Base-by-base conservation (phyloP, 1,140 invertebrate species). In the Lepidurus apus region DNA sequence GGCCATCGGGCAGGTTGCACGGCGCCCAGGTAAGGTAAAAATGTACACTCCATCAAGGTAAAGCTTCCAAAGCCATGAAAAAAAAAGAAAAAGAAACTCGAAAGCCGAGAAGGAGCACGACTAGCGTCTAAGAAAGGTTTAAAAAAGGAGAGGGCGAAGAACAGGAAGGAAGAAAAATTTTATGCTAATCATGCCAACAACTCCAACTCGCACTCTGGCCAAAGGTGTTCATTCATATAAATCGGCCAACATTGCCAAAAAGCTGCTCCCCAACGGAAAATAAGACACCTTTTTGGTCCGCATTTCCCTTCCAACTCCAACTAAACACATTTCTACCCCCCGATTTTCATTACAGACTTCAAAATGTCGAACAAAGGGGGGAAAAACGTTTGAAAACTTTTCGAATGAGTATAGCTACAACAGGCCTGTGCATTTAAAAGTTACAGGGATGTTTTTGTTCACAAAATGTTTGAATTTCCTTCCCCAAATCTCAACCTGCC, bases 151-250 rank as follows among this genome's bases (percentile, higher is more conserved):
- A 17, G 75, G 75, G 26, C 44, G 9, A 17, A 17, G 42, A 42
- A 45, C 21, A 65, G 26, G 44, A 42, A 47, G 21, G 42, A 47
- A 24, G 42, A 45, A 43, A 53, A 21, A 24, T 43, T 74, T 79
- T 44, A 65, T 43, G 42, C 10, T 79, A 53, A 65, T 74, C 65
- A 75, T 21, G n/a, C 73, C 73, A 74, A 73, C 45, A 42, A 42
- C 43, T 74, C n/a, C 24, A 1, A 13, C 24, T 45, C 79, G 10
- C 74, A 42, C 43, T 79, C 43, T 24, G 53, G 17, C 17, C 17
- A 21, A 65, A 21, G 43, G 21, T 47, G 17, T 43, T 45, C 75
- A n/a, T 47, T 76, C 74, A 34, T 73, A 26, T 34, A 75, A 42
- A 34, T 34, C 34, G 2, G 34, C 34, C 34, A 34, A 34, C 34